Evolutionary conservation across 1,140 invertebrate species (phyloP).

Genomic region (Macrotrachela quadricornifera): DNA sequence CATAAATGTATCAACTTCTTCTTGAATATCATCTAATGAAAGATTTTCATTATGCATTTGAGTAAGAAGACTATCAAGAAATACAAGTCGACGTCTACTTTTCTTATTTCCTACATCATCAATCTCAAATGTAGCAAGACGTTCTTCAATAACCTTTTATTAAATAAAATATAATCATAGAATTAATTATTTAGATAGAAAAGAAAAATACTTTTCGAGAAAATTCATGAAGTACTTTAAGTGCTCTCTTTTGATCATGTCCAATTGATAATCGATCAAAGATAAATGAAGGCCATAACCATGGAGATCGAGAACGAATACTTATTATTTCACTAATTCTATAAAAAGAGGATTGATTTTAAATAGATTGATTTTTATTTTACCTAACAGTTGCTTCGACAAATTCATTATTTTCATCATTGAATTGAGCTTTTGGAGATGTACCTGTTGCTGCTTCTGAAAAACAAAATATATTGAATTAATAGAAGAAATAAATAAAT

Average conservation of each 20-base stretch:
- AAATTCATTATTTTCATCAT: conserved; percentile 48
- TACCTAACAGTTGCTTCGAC: conserved; percentile 41
- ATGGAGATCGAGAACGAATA: conserved; percentile 52
- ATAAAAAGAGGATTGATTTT: background rate
- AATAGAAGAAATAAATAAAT: conserved; percentile 8
- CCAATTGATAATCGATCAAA: conserved; percentile 54
- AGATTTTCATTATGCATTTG: conserved; percentile 54
- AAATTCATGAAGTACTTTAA: conserved; percentile 60
- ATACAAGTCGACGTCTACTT: conserved; percentile 68
- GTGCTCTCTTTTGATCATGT: conserved; percentile 46
- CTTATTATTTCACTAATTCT: conserved; percentile 28
- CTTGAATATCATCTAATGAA: conserved; percentile 60
- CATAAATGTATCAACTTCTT: conserved; percentile 56
- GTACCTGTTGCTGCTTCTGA: conserved; percentile 63
- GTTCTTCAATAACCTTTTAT: background rate
- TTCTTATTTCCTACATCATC: conserved; percentile 13
- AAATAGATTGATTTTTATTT: background rate
- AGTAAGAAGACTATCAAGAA: conserved; percentile 71
- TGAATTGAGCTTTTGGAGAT: conserved; percentile 43
- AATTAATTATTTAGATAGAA: too few relatives aligned
- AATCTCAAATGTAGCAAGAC: conserved; percentile 11
- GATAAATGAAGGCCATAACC: conserved; percentile 54
- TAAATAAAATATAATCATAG: too few relatives aligned
- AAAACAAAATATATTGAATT: conserved; percentile 12
- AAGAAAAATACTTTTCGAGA: conserved; percentile 63